A percentile compares a stretch with the other conserved stretches of the same genome.
phyloP scores from a whole-genome alignment of 30 jellyfish, hydroid and myxozoan genomes.

The Hydra vulgaris region DNA sequence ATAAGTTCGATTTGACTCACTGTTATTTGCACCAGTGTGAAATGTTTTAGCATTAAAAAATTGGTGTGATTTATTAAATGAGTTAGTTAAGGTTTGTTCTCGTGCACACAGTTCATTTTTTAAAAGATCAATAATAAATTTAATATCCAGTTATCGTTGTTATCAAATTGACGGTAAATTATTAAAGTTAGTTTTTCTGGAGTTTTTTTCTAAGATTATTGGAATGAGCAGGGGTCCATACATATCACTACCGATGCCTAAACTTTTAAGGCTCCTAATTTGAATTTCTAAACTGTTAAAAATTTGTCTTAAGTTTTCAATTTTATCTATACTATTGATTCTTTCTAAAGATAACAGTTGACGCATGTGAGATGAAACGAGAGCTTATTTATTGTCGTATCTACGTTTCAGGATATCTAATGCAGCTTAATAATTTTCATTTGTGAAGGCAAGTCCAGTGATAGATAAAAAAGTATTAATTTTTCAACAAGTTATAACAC shows the following conservation, averaged over 20 bases:
- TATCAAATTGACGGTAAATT: conserved; percentile 38
- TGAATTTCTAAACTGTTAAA: conserved; percentile 42
- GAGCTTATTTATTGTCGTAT: conserved; percentile 28
- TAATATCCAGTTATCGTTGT: conserved; percentile 41
- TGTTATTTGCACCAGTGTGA: not conserved
- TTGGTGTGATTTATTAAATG: not conserved
- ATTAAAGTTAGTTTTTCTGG: conserved; percentile 34
- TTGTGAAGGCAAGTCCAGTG: conserved; percentile 36
- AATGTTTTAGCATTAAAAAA: not conserved
- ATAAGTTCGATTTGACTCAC: not conserved
- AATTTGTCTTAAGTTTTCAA: conserved; percentile 18
- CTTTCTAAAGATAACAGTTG: conserved; percentile 25
- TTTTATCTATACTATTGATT: conserved; percentile 12
- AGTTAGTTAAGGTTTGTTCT: conserved; percentile 12
- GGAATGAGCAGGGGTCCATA: conserved; percentile 49
- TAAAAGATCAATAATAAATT: conserved; percentile 8
- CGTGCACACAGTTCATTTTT: conserved; percentile 38
- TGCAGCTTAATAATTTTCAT: conserved; percentile 37
- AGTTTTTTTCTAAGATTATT: conserved; percentile 20
- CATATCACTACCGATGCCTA: conserved; percentile 25
- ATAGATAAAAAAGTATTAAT: conserved; percentile 33
- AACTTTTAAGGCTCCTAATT: conserved; percentile 36
- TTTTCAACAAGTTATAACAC: conserved; percentile 20
- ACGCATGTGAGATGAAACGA: conserved; percentile 50
- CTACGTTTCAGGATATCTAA: conserved; percentile 25